These are phyloP conservation scores for Damaliscus lunatus DNA, from an alignment of 2,113 vertebrate genomes.

Conservation along the genomic window DNA sequence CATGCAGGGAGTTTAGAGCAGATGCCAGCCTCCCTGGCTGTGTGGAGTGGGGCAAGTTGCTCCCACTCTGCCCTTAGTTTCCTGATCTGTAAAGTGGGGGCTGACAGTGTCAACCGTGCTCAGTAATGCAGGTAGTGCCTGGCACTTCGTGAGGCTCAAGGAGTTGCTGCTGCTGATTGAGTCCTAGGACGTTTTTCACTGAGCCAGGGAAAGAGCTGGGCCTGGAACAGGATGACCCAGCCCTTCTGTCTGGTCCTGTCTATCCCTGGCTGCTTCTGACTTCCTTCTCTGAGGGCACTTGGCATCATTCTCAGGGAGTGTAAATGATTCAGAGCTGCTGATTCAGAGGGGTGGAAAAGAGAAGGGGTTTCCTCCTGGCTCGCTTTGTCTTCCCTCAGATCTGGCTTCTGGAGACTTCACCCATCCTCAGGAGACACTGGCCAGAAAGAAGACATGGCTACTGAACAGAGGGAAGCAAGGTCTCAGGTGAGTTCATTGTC, in stretches of 20 bases:
- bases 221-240: neutral
- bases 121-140: neutral
- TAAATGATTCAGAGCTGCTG: neutral
- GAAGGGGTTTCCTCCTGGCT: neutral
- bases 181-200: neutral
- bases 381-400: slow-evolving; percentile 2
- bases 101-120: neutral
- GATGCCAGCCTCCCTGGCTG: neutral
- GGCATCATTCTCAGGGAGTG: neutral
- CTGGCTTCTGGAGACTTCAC: neutral
- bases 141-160: neutral
- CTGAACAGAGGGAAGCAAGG: neutral
- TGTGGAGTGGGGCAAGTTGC: neutral
- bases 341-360: neutral
- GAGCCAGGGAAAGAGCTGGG: neutral
- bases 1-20: neutral
- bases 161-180: neutral
- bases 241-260: neutral
- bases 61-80: neutral
- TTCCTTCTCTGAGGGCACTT: neutral
- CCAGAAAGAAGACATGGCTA: slow-evolving; percentile 30
- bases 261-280: neutral
- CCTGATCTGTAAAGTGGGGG: neutral
- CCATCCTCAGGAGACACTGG: neutral
- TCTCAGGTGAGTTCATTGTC: slow-evolving; percentile 26